Evolutionary conservation across 2,797 vertebrate species (phyloP), one percentile per base, ranked within the genome.

Genomic region (Ara ararauna): DNA sequence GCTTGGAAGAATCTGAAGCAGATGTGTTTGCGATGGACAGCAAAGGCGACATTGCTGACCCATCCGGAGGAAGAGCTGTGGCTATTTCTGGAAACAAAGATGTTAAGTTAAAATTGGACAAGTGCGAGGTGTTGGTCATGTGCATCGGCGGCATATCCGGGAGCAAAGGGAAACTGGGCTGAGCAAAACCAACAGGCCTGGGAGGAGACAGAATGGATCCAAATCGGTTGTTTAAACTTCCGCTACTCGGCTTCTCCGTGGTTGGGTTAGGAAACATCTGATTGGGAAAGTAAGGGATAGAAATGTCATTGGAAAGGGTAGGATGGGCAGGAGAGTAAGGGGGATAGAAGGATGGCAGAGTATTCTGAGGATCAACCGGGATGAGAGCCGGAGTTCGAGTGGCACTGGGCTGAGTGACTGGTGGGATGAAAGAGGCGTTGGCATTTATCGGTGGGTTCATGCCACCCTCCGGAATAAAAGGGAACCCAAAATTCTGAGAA

Each of bases 301-400:
- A 99, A 97, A 99, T 99, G 81, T 99, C 99, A 56, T 99, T 99
- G 91, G 99, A 98, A 70, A 99, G 98, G 92, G 99, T 99, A 72
- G 99, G 99, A 92, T 99, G 99, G n/a, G 99, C 99, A 42, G 99
- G 99, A 51, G 99, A 99, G 91, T 99, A 99, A 1, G 99, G 98
- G 0, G 99, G 98, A 85, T 99, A 99, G 96, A 99, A 99, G 32
- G 99, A 99, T 7, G 99, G 98, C n/a, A 99, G 97, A 3, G 99
- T 98, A 96, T 99, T 99, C 93, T 99, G 99, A 51, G 99, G 98
- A 96, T 99, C 99, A 22, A 99, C 99, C 0, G 99, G 99, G 75
- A 99, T 98, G 27, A 99, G 98, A 67, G 99, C 98, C 11, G 99
- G 98, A 1, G 99, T 99, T 30, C 99, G 98, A 71, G 99, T 98